Evolutionary conservation across 1,140 invertebrate species (phyloP).

Genomic region (Drosophila pseudoobscura): DNA sequence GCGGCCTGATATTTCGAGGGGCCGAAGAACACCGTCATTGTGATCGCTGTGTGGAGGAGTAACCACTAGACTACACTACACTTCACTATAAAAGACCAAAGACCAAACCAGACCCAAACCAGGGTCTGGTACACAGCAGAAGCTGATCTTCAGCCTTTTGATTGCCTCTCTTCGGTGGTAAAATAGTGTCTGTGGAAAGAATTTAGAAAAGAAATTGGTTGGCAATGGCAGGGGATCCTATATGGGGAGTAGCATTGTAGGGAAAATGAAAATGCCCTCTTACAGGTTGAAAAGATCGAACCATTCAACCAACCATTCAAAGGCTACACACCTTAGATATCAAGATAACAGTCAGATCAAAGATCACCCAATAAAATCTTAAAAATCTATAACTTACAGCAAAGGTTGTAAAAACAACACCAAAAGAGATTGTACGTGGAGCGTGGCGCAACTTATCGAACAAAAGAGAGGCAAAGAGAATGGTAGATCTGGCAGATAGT

Average conservation of each 20-base stretch:
- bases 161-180: slow-evolving; percentile 19
- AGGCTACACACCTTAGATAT: no score
- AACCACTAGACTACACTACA: slow-evolving; percentile 12
- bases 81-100: neutral
- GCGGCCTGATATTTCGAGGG: slow-evolving; percentile 44
- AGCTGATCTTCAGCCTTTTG: slow-evolving; percentile 32
- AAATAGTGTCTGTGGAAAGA: slow-evolving; percentile 21
- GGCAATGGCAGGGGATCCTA: slow-evolving; percentile 20
- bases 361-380: neutral
- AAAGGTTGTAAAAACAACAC: neutral
- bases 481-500: slow-evolving; percentile 35
- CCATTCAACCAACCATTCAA: no score
- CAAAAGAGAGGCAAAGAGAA: slow-evolving; percentile 23
- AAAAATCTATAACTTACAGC: neutral
- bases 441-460: slow-evolving; percentile 12
- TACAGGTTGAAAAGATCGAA: no score
- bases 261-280: no score
- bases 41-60: slow-evolving; percentile 45
- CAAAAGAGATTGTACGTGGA: slow-evolving; percentile 41
- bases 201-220: slow-evolving; percentile 29
- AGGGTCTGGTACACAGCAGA: slow-evolving; percentile 6
- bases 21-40: slow-evolving; percentile 34
- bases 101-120: neutral
- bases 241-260: neutral
- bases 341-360: no score